Percentiles rank a stretch among this genome's conserved stretches.
Evolutionary conservation across 2,113 vertebrate genomes (phyloP).

Genomic region (Trinectes maculatus): DNA sequence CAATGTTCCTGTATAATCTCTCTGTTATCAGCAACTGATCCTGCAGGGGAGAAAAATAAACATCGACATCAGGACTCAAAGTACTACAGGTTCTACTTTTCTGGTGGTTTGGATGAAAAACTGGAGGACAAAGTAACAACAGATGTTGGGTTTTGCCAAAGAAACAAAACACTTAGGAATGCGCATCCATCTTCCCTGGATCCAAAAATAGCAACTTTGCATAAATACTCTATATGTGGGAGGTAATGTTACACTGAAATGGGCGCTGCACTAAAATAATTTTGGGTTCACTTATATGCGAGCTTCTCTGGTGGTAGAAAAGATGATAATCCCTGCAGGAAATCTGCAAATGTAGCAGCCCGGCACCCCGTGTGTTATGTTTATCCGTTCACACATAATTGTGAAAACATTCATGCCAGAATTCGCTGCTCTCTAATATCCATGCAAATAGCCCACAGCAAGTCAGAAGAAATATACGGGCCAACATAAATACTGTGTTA

Average conservation of each 20-base stretch:
- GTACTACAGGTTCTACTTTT: too few relatives aligned
- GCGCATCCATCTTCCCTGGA: background rate
- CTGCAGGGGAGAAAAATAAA: background rate
- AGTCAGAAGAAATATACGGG: background rate
- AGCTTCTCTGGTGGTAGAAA: slow-evolving; percentile 1
- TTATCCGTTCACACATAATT: slow-evolving; percentile 19
- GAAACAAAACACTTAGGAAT: background rate
- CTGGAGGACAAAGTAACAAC: background rate
- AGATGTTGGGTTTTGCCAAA: background rate
- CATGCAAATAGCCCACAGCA: background rate
- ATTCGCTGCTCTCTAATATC: slow-evolving; percentile 12
- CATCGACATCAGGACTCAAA: too few relatives aligned
- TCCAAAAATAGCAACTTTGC: background rate
- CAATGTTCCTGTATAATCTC: background rate
- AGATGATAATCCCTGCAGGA: background rate
- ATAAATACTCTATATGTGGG: background rate
- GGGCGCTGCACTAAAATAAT: background rate
- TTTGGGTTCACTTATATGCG: background rate
- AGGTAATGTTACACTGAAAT: background rate
- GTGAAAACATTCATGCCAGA: slow-evolving; percentile 11
- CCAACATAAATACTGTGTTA: slow-evolving; percentile 3
- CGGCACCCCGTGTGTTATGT: background rate
- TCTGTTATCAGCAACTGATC: too few relatives aligned
- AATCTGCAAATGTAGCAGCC: slow-evolving; percentile 7
- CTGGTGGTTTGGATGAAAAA: too few relatives aligned